phyloP scores from a whole-genome alignment of 2,888 invertebrate genomes.

The Meandrusa payeni region DNA sequence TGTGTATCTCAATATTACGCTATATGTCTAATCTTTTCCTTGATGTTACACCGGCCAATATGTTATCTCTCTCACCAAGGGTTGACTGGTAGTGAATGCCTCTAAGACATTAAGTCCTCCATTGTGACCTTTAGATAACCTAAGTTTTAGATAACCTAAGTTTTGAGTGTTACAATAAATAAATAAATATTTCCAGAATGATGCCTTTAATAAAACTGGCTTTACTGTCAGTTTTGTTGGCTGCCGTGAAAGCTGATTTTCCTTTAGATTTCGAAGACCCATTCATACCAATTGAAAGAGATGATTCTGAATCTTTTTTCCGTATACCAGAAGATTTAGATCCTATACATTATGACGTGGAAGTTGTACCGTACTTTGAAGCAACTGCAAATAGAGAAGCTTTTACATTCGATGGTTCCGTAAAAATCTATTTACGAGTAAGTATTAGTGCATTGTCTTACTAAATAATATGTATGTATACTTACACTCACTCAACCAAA shows the following conservation, averaged over 20 bases:
- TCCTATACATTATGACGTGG: slow-evolving; percentile 76
- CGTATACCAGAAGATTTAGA: slow-evolving; percentile 66
- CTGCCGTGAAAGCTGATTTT: slow-evolving; percentile 45
- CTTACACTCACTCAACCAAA: too few species aligned
- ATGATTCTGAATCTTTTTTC: slow-evolving; percentile 38
- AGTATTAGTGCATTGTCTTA: slow-evolving; percentile 31
- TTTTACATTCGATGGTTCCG: slow-evolving; percentile 72
- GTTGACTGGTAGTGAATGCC: too few species aligned
- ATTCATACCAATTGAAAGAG: slow-evolving; percentile 32
- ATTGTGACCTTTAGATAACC: too few species aligned
- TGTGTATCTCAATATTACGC: too few species aligned
- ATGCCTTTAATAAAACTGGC: slow-evolving; percentile 36
- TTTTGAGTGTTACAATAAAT: too few species aligned
- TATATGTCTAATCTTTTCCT: too few species aligned
- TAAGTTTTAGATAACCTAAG: too few species aligned
- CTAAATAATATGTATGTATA: background rate
- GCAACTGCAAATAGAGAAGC: slow-evolving; percentile 43
- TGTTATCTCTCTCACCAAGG: too few species aligned
- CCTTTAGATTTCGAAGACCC: slow-evolving; percentile 48
- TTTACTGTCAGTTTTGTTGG: slow-evolving; percentile 43
- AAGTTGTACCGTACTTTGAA: slow-evolving; percentile 76
- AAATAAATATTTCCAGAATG: slow-evolving; percentile 50
- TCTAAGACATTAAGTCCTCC: too few species aligned
- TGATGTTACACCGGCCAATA: too few species aligned
- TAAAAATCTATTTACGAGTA: slow-evolving; percentile 57